Base-by-base conservation (phyloP, 2,888 invertebrate genomes). In the Seladonia tumulorum region DNA sequence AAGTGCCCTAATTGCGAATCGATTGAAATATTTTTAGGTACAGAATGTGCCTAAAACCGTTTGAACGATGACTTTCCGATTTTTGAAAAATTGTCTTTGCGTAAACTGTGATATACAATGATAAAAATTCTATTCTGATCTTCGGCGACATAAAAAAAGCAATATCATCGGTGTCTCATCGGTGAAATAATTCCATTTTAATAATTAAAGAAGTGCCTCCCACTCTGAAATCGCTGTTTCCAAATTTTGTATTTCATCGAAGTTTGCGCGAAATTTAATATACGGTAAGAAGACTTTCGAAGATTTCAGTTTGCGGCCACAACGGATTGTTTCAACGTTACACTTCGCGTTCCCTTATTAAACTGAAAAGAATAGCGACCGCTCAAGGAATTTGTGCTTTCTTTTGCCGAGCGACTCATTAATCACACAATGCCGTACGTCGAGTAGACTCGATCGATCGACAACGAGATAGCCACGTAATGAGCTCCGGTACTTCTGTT, bases 391-490 rank as follows among this genome's bases (percentile, higher is more conserved):
- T 87, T 85, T 75, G 73, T 84, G 81, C 81, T 88, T 87, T 89
- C 88, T 90, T 90, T 89, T 86, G 79, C 85, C 82, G 79, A 63
- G 79, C 81, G 88, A 82, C 92, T 93, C 94, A 94, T 94, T 94
- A 94, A 94, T 94, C 94, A 94, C 94, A 90, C 91, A 88, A 88
- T 86, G 88, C 85, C 89, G 85, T 92, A 90, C 89, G 88, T 89
- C 89, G 92, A 91, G 91, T 90, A 92, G 90, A 87, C 88, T 90
- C 93, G 92, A 93, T 93, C 92, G 94, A 94, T 94, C 93, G 91
- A 81, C 82, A 88, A 87, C 88, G 87, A 93, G 94, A 94, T 94
- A 94, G 91, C 92, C 89, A 88, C 91, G 94, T 94, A 94, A 94
- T 94, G 94, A 94, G 94, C 88, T 88, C 78, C 63, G 82, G 57